These are phyloP conservation scores for Pseudococcus longispinus DNA, from an alignment of 2,888 invertebrate species.

Conservation along the genomic window DNA sequence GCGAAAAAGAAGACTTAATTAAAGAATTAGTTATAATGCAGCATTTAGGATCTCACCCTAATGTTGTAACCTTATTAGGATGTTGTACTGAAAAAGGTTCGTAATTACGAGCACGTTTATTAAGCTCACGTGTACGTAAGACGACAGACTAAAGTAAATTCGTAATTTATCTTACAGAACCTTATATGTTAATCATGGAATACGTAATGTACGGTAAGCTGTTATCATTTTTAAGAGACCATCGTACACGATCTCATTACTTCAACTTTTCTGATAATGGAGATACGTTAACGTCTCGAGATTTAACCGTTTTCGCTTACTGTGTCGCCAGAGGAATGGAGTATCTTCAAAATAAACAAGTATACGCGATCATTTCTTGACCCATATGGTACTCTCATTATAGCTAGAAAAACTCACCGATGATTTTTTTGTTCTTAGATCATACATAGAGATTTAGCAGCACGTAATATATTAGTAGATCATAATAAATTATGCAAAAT, in stretches of 20 bases:
- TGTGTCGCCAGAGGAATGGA: conserved; percentile 87
- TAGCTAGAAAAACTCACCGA: too few relatives aligned
- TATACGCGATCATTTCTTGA: conserved; percentile 61
- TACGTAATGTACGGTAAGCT: conserved; percentile 85
- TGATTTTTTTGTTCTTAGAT: conserved; percentile 68
- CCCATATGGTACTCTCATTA: too few relatives aligned
- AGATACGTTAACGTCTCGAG: conserved; percentile 72
- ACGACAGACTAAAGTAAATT: background rate
- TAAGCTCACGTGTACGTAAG: background rate
- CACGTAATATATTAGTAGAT: conserved; percentile 81
- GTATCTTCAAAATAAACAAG: conserved; percentile 80
- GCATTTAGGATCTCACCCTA: conserved; percentile 80
- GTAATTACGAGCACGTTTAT: conserved; percentile 50
- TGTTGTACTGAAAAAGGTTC: conserved; percentile 84
- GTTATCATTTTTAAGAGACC: conserved; percentile 76
- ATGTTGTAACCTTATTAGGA: conserved; percentile 81
- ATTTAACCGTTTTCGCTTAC: conserved; percentile 80
- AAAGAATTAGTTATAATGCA: conserved; percentile 81
- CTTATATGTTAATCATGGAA: conserved; percentile 83
- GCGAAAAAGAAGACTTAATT: conserved; percentile 78
- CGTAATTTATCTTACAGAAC: conserved; percentile 67
- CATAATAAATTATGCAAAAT: conserved; percentile 88
- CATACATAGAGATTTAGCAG: conserved; percentile 84
- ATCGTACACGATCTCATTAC: conserved; percentile 66
- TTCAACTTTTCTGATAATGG: conserved; percentile 73